Conservation (phyloP, 2,888 invertebrate species). For the Pachliopta kotzebuea region DNA sequence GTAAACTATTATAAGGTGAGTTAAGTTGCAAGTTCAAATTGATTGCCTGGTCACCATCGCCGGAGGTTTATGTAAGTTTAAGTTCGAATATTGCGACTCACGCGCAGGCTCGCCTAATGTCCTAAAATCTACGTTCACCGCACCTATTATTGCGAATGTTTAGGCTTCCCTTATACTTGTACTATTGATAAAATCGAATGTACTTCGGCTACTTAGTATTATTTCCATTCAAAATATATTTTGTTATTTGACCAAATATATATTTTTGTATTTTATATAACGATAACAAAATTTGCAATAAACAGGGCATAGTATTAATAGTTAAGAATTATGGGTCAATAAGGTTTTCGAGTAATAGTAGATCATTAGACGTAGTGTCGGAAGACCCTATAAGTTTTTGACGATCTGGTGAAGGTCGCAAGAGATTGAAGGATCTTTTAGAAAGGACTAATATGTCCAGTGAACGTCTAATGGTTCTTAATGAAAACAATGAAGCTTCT, state of each 20-base stretch:
- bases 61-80: background rate
- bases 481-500: too few species aligned
- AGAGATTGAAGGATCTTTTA: too few species aligned
- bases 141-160: conserved; percentile 17
- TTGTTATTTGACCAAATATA: background rate
- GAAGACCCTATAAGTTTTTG: too few species aligned
- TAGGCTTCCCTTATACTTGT: conserved; percentile 14
- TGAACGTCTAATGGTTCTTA: too few species aligned
- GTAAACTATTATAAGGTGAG: background rate
- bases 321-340: too few species aligned
- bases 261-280: too few species aligned
- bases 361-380: too few species aligned
- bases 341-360: too few species aligned
- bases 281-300: too few species aligned
- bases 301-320: too few species aligned
- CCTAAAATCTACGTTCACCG: conserved; percentile 13
- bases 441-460: too few species aligned
- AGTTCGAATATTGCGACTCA: background rate
- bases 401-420: too few species aligned
- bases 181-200: conserved; percentile 12
- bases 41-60: background rate
- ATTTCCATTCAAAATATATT: background rate
- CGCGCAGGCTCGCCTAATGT: background rate
- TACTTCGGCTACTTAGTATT: conserved; percentile 14
- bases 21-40: background rate